Percentiles rank a stretch among this genome's conserved stretches.
Conservation (phyloP, 2,113 vertebrate species). For the Microcebus tavaratra region DNA sequence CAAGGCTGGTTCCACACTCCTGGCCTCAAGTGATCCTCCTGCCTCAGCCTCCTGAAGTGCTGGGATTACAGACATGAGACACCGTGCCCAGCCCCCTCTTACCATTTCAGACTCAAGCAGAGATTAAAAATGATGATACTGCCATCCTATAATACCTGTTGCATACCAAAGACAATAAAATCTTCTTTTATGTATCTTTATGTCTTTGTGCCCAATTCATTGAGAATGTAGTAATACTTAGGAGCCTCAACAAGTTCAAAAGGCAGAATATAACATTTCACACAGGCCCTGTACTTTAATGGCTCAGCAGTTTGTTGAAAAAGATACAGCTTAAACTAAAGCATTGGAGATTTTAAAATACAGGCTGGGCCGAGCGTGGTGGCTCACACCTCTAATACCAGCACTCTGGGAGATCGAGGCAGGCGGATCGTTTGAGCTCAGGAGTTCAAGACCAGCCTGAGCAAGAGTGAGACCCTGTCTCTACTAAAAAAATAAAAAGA, state of each 20-base stretch:
- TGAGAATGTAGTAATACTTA: not conserved
- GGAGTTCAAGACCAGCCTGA: too few species aligned
- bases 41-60: too few species aligned
- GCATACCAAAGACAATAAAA: not conserved
- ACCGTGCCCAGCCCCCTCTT: not conserved
- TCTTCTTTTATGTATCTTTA: not conserved
- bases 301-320: not conserved
- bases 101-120: not conserved
- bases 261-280: not conserved
- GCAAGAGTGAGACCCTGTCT: too few species aligned
- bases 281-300: not conserved
- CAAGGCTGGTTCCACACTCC: too few species aligned
- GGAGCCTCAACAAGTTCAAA: not conserved
- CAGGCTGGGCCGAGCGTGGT: not conserved
- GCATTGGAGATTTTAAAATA: not conserved
- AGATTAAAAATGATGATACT: not conserved
- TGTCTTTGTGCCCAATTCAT: not conserved
- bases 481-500: too few species aligned
- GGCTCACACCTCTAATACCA: too few species aligned
- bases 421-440: too few species aligned
- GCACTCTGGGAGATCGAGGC: too few species aligned
- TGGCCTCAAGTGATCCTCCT: too few species aligned
- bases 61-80: too few species aligned
- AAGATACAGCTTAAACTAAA: slow-evolving; percentile 18
- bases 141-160: not conserved